These are phyloP conservation scores for Amphipoea oculea DNA, from an alignment of 2,888 invertebrate genomes.

Conservation along the genomic window DNA sequence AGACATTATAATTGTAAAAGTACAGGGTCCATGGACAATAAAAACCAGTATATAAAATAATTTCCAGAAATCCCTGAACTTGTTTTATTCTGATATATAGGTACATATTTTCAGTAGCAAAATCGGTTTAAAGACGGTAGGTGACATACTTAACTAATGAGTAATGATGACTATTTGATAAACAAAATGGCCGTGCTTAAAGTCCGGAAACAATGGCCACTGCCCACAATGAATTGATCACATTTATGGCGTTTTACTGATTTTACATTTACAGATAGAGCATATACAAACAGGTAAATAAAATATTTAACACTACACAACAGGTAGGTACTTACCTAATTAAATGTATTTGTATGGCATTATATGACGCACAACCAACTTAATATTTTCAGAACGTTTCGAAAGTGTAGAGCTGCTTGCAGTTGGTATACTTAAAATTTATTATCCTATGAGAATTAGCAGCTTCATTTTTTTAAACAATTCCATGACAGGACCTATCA, in stretches of 20 bases:
- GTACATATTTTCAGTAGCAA: neutral
- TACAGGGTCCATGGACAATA: constrained; percentile 1
- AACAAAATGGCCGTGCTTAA: neutral
- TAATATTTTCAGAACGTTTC: neutral
- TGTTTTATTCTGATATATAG: neutral
- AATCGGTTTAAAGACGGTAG: too few species aligned
- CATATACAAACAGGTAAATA: neutral
- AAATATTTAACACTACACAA: neutral
- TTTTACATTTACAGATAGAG: neutral
- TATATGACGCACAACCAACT: constrained; percentile 5
- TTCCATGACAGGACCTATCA: too few species aligned
- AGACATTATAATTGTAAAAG: constrained; percentile 21
- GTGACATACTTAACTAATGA: too few species aligned
- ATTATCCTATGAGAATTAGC: neutral
- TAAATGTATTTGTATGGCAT: neutral
- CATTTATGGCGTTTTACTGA: neutral
- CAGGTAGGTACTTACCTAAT: neutral
- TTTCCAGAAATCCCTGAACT: neutral
- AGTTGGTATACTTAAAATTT: neutral
- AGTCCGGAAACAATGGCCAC: neutral
- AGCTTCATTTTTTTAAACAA: neutral
- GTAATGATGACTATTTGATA: neutral
- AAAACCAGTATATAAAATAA: neutral
- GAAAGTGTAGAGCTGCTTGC: neutral
- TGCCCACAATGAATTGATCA: neutral